A percentile compares a stretch with the other conserved stretches of the same genome.
Conservation (phyloP, 2,113 vertebrate species). For the Colinus virginianus region DNA sequence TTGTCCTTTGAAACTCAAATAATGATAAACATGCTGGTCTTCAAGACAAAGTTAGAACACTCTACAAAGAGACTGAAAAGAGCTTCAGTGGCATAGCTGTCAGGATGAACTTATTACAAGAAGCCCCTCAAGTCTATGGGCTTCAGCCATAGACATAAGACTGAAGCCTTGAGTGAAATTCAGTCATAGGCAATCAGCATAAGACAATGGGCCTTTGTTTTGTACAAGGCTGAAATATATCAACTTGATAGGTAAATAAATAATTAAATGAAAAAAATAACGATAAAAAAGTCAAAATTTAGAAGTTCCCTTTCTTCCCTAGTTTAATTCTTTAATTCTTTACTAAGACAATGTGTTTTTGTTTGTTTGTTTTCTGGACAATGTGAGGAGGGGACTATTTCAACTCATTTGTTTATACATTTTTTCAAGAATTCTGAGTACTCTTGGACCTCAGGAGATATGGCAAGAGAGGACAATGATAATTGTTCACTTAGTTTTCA, state of each 20-base stretch:
- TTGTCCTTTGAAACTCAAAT: background rate
- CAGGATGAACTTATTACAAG: background rate
- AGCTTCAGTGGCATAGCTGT: background rate
- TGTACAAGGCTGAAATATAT: too few species aligned
- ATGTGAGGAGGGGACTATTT: too few species aligned
- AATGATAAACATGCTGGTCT: background rate
- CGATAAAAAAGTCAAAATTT: background rate
- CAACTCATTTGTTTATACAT: background rate
- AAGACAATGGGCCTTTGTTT: background rate
- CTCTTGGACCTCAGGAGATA: background rate
- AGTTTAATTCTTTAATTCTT: constrained; percentile 2
- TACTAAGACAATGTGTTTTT: background rate
- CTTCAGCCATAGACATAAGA: background rate
- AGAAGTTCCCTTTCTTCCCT: background rate
- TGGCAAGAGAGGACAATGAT: background rate
- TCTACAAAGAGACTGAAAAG: background rate
- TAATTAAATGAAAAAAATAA: too few species aligned
- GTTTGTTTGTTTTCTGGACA: too few species aligned
- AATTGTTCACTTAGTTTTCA: background rate
- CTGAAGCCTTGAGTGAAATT: background rate
- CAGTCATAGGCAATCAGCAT: background rate
- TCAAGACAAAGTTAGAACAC: background rate
- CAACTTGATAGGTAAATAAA: too few species aligned
- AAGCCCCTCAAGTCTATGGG: background rate
- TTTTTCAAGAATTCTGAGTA: background rate